Evolutionary conservation across 2,888 invertebrate genomes (phyloP), one percentile per base, ranked within the genome.

Genomic region (Taphrorychus bicolor): DNA sequence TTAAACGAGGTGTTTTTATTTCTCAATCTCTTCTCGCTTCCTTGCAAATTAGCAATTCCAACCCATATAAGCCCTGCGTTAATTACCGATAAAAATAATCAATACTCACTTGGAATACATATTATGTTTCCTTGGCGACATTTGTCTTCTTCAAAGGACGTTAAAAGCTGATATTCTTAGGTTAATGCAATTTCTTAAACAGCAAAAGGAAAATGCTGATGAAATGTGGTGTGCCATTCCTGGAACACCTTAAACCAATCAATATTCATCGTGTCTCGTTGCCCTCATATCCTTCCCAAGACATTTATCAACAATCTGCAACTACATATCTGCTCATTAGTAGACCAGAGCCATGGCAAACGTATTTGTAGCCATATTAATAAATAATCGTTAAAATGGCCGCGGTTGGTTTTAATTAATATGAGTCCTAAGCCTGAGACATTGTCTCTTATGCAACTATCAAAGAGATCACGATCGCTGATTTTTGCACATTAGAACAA

Each of bases 401-500:
- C 14, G 16, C 54, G 24, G 59, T 45, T 60, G 5, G 16, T 49
- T 66, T 59, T 67, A 67, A 67, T 67, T 67, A 67, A 62, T 67
- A 59, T 58, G 17, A 58, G 24, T 66, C 32, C 48, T 49, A 57
- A 16, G 57, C 60, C 51, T 21, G 18, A 45, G 61, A 67, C 61
- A 58, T 58, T 67, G 67, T 59, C 58, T 59, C 58, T 62, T 62
- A 51, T 59, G 58, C 67, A 62, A 67, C 60, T 42, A 41, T 17
- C n/a, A n/a, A 16, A 66, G 48, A 57, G 67, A 62, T 67, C 67
- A 67, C 67, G 67, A 67, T 51, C 18, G 23, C 45, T 21, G 32
- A 62, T 67, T 67, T 67, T 64, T 62, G 19, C 51, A 62, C 42
- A 59, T 66, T 58, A 45, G 53, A 67, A 67, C 67, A 67, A 67